Conservation (phyloP, 2,113 vertebrate species). For the Sceloporus tristichus region DNA sequence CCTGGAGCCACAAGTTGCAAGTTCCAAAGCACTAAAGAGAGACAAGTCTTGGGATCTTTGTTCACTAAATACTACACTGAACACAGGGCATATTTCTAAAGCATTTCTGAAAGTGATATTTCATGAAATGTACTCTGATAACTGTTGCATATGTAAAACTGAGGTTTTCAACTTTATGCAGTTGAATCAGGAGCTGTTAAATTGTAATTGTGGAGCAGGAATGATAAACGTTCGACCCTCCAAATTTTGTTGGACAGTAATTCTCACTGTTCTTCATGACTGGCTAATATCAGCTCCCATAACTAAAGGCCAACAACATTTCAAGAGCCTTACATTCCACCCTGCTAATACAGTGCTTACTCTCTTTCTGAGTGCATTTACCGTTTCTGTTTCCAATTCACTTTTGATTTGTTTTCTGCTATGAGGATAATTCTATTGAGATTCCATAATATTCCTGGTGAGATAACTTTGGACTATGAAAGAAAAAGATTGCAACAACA, state of each 20-base stretch:
- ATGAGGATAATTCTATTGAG: background rate
- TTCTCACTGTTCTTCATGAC: no score
- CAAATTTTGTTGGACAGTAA: no score
- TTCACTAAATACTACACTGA: no score
- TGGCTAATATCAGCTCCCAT: no score
- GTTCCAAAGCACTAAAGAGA: conserved; percentile 10
- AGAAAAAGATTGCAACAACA: background rate
- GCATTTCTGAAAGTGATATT: conserved; percentile 1
- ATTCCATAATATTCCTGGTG: background rate
- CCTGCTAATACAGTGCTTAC: background rate
- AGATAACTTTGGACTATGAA: background rate
- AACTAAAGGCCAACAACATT: no score
- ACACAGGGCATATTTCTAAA: background rate
- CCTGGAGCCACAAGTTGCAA: background rate
- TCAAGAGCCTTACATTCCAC: no score
- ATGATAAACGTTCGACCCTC: no score
- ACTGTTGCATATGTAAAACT: background rate
- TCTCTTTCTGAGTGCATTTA: background rate
- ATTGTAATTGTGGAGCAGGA: background rate
- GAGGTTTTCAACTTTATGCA: conserved; percentile 17
- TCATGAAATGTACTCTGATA: background rate
- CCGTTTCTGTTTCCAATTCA: background rate
- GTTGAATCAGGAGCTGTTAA: background rate
- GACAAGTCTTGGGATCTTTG: conserved; percentile 1
- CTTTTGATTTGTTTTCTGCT: background rate